Conservation (phyloP, 53 echinoderm and acorn worm species). For the Echinarachnius parma region DNA sequence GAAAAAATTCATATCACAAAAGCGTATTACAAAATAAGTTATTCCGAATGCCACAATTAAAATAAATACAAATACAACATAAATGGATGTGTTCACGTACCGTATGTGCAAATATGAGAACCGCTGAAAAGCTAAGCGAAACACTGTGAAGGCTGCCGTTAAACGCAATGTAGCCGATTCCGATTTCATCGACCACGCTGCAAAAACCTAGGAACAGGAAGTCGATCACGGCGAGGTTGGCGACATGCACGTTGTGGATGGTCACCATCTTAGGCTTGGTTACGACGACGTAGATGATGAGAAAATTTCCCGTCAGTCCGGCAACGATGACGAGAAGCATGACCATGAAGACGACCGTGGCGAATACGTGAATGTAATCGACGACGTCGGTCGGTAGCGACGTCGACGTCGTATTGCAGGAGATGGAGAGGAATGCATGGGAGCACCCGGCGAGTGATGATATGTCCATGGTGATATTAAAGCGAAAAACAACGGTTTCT, state of each 20-base stretch:
- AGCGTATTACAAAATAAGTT: no score
- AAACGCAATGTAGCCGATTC: conserved; percentile 19
- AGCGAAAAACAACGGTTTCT: no score
- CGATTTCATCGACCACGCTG: conserved; percentile 32
- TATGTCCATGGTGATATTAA: no score
- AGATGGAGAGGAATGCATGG: conserved; percentile 5
- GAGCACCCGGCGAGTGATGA: no score
- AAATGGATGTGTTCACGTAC: background rate
- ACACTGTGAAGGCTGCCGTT: background rate
- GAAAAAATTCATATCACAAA: no score
- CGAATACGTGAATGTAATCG: background rate
- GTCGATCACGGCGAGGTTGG: conserved; percentile 37
- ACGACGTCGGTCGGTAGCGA: conserved; percentile 11
- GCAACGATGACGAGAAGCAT: conserved; percentile 18
- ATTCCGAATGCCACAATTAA: no score
- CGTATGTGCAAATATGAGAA: conserved; percentile 16
- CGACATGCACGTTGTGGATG: conserved; percentile 31
- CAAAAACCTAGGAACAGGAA: conserved; percentile 25
- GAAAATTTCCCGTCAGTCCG: conserved; percentile 22
- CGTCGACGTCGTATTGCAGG: conserved; percentile 13
- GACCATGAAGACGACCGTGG: conserved; percentile 20
- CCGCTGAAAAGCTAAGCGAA: background rate
- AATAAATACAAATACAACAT: background rate
- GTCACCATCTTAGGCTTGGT: conserved; percentile 41
- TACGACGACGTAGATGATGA: conserved; percentile 30